phyloP scores from a whole-genome alignment of 37 sponge, comb jelly and placozoan species.

The Geodia barretti region DNA sequence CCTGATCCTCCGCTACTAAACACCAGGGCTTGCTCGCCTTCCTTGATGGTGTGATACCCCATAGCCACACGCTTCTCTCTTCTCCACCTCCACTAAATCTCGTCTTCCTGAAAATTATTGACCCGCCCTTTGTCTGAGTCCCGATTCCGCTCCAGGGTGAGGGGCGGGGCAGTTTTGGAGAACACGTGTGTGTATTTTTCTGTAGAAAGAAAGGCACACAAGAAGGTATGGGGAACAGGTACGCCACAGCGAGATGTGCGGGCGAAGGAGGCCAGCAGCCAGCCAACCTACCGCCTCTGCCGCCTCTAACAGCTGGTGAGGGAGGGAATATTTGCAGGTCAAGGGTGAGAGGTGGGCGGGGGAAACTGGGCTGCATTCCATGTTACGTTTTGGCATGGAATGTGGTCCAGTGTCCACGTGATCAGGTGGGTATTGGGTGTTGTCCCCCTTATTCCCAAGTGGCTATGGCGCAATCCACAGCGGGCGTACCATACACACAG shows the following conservation, averaged over 20 bases:
- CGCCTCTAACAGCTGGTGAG: slow-evolving; percentile 38
- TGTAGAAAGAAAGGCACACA: neutral
- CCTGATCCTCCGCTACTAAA: slow-evolving; percentile 49
- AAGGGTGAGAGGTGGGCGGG: no score
- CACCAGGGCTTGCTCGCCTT: slow-evolving; percentile 69
- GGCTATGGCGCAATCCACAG: no score
- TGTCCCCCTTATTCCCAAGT: no score
- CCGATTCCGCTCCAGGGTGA: neutral
- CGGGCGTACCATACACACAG: no score
- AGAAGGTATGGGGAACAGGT: neutral
- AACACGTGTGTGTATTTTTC: neutral
- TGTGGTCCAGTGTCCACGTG: no score
- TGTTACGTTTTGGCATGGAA: no score
- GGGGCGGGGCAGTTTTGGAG: neutral
- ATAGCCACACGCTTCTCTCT: no score
- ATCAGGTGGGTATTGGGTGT: no score
- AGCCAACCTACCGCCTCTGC: slow-evolving; percentile 17
- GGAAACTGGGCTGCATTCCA: no score
- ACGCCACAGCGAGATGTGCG: slow-evolving; percentile 12
- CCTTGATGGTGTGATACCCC: slow-evolving; percentile 56
- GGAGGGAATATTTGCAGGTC: no score
- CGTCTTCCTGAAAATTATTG: no score
- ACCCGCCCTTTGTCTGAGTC: neutral
- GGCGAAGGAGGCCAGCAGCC: neutral
- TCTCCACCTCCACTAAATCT: no score